These are phyloP conservation scores for Bubalus kerabau DNA, from an alignment of 2,113 vertebrate genomes.

Conservation along the genomic window DNA sequence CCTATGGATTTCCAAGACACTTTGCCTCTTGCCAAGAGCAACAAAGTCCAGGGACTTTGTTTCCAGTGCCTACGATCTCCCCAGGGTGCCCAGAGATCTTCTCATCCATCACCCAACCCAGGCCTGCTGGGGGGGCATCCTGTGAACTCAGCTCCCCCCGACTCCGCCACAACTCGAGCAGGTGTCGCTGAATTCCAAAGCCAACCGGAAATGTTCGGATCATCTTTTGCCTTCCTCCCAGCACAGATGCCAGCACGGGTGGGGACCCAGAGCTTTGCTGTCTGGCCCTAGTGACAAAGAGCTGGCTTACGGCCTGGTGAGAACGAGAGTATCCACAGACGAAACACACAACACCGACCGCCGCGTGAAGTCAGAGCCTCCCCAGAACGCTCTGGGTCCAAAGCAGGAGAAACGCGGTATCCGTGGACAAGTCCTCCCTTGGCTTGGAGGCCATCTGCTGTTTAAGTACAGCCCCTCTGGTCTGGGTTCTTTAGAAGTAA, in stretches of 20 bases:
- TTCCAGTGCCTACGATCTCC: neutral
- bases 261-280: neutral
- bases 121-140: neutral
- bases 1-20: neutral
- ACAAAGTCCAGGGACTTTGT: neutral
- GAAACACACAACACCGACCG: neutral
- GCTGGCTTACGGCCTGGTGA: neutral
- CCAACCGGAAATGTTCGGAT: slow-evolving; percentile 21
- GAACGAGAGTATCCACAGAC: neutral
- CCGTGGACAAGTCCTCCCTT: fast-evolving
- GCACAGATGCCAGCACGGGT: neutral
- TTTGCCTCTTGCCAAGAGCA: neutral
- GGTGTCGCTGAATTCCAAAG: neutral
- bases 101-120: neutral
- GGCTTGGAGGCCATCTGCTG: fast-evolving
- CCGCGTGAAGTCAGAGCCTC: neutral
- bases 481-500: neutral
- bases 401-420: fast-evolving
- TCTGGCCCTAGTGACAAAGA: neutral
- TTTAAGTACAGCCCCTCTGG: fast-evolving
- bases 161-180: neutral
- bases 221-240: slow-evolving; percentile 35
- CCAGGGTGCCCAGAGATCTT: neutral
- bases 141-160: neutral
- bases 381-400: fast-evolving